A percentile compares a stretch with the other conserved stretches of the same genome.
Conservation (phyloP, 2,113 vertebrate species). For the Cyphomyrus discorhynchus region DNA sequence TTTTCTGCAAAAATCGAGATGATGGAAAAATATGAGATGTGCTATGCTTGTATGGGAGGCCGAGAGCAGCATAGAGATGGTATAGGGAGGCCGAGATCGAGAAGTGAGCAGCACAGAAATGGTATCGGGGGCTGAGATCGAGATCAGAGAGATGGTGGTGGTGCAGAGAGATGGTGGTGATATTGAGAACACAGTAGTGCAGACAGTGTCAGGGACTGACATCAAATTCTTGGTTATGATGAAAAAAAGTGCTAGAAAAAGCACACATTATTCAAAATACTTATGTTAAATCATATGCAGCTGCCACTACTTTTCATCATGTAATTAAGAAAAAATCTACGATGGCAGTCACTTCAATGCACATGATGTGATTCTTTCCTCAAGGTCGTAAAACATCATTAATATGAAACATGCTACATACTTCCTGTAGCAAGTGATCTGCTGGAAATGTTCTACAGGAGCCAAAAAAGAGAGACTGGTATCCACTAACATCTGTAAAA, state of each 20-base stretch:
- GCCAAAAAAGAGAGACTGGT: constrained; percentile 45
- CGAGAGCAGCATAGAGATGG: not conserved
- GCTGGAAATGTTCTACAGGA: constrained; percentile 48
- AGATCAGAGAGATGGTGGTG: not conserved
- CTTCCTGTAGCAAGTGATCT: constrained; percentile 50
- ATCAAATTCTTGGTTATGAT: not conserved
- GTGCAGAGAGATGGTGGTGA: not conserved
- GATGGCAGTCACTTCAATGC: constrained; percentile 31
- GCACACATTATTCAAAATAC: not conserved
- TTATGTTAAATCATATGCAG: not conserved
- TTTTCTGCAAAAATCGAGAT: constrained; percentile 58
- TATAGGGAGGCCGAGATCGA: not conserved
- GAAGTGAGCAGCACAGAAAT: not conserved
- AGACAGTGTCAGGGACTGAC: not conserved
- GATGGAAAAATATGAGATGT: not conserved
- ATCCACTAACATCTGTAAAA: constrained; percentile 64
- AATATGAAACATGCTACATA: constrained; percentile 40
- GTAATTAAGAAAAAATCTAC: constrained; percentile 23
- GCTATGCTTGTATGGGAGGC: not conserved
- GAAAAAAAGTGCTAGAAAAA: not conserved
- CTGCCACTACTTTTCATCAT: not conserved
- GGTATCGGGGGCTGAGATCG: not conserved
- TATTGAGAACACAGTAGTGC: not conserved
- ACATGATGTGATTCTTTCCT: constrained; percentile 36
- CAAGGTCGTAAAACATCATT: constrained; percentile 47